phyloP scores from a whole-genome alignment of 2,113 vertebrate genomes.

The Corapipo altera region DNA sequence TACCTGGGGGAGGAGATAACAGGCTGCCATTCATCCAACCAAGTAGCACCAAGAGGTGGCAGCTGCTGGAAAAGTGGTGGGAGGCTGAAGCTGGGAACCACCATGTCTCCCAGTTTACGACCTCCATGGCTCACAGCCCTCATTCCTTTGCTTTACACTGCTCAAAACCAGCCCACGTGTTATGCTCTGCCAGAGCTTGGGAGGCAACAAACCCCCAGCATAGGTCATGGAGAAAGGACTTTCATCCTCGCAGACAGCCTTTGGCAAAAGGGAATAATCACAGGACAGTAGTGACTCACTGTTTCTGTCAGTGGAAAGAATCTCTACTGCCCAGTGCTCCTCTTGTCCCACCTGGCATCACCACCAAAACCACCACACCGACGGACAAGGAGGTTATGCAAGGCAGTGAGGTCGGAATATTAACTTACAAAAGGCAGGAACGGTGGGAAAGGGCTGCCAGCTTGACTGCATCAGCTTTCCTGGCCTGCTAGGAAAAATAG shows the following conservation, averaged over 20 bases:
- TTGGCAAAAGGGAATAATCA: slow-evolving; percentile 10
- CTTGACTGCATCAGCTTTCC: not conserved
- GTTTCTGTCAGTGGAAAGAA: slow-evolving; percentile 53
- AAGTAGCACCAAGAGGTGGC: not conserved
- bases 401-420: not conserved
- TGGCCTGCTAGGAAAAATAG: slow-evolving; percentile 28
- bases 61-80: not conserved
- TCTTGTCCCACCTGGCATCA: slow-evolving; percentile 56
- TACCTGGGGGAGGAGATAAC: not conserved
- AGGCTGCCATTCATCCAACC: not conserved
- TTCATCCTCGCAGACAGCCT: slow-evolving; percentile 21
- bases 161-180: not conserved
- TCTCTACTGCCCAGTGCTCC: slow-evolving; percentile 20
- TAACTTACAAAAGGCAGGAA: slow-evolving; percentile 22
- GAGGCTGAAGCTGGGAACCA: not conserved
- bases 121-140: not conserved
- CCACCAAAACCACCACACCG: slow-evolving; percentile 43
- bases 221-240: slow-evolving; percentile 9
- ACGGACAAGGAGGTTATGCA: not conserved
- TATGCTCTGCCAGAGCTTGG: not conserved
- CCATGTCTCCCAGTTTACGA: not conserved
- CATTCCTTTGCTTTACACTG: not conserved
- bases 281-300: slow-evolving; percentile 31
- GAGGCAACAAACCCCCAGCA: not conserved
- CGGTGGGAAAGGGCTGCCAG: slow-evolving; percentile 14